These are phyloP conservation scores for Ciconia stormi DNA, from an alignment of 2,113 vertebrate species.

Conservation along the genomic window DNA sequence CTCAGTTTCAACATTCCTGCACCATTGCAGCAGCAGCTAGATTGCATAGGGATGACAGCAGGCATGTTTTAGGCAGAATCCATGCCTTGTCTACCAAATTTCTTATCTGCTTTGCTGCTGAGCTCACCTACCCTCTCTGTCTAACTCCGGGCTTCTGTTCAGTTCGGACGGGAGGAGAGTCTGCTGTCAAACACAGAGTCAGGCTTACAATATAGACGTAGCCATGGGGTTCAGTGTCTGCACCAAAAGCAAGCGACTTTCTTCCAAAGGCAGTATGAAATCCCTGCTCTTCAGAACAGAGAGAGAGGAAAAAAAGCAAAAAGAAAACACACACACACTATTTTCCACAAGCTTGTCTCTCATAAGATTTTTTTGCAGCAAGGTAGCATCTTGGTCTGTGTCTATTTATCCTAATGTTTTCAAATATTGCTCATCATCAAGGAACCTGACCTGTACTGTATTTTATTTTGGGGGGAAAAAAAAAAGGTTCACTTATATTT, in stretches of 20 bases:
- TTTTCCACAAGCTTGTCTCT: not conserved
- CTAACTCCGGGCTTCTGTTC: not conserved
- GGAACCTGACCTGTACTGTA: fast-evolving
- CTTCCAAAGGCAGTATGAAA: not conserved
- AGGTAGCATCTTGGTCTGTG: not conserved
- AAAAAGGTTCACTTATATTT: not conserved
- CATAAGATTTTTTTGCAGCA: not conserved
- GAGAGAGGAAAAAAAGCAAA: not conserved
- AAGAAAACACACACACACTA: not conserved
- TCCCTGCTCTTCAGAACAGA: not conserved
- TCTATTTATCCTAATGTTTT: not conserved
- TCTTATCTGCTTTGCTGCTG: not conserved
- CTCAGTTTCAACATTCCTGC: not conserved
- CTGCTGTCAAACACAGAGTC: not conserved
- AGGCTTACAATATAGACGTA: not conserved
- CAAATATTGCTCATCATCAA: not conserved
- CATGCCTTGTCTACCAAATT: not conserved
- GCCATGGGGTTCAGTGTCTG: not conserved
- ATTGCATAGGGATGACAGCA: not conserved
- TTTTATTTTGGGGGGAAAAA: not conserved
- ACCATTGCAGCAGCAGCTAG: not conserved
- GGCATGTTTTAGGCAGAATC: not conserved
- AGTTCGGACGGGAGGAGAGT: not conserved
- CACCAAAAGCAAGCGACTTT: not conserved
- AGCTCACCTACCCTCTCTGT: not conserved